These are phyloP conservation scores for Pao palembangensis DNA, from an alignment of 2,113 vertebrate genomes.

Conservation along the genomic window DNA sequence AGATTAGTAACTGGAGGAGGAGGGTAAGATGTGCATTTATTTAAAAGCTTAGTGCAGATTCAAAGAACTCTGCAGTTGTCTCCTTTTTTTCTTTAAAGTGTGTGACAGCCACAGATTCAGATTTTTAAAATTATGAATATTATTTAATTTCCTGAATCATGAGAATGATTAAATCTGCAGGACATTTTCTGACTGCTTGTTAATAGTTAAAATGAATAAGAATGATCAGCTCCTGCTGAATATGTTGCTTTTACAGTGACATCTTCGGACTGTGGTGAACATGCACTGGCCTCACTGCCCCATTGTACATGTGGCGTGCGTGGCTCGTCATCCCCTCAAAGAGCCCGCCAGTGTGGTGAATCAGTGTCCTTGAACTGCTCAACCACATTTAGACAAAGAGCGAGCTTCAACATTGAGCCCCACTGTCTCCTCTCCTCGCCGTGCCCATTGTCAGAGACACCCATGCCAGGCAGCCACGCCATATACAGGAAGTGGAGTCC, in stretches of 20 bases:
- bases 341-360: constrained; percentile 64
- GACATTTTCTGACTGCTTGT: constrained; percentile 3
- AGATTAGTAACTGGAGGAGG: no score
- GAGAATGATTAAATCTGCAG: not conserved
- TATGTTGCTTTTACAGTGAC: no score
- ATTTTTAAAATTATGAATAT: no score
- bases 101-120: no score
- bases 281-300: constrained; percentile 48
- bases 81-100: no score
- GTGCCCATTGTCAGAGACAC: constrained; percentile 36
- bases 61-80: no score
- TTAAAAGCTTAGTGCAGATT: no score
- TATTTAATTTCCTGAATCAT: no score
- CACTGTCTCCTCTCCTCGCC: constrained; percentile 40
- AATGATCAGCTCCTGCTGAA: not conserved
- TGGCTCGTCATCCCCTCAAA: constrained; percentile 71
- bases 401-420: constrained; percentile 46
- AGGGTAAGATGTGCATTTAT: no score
- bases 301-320: constrained; percentile 64
- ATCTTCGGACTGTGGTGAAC: constrained; percentile 50
- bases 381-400: constrained; percentile 62
- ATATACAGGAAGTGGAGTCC: constrained; percentile 24
- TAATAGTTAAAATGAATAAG: constrained; percentile 26
- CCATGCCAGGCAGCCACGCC: constrained; percentile 18
- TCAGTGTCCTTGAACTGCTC: constrained; percentile 76